Evolutionary conservation across 2,797 vertebrate genomes (phyloP).

Genomic region (Podarcis lilfordi): DNA sequence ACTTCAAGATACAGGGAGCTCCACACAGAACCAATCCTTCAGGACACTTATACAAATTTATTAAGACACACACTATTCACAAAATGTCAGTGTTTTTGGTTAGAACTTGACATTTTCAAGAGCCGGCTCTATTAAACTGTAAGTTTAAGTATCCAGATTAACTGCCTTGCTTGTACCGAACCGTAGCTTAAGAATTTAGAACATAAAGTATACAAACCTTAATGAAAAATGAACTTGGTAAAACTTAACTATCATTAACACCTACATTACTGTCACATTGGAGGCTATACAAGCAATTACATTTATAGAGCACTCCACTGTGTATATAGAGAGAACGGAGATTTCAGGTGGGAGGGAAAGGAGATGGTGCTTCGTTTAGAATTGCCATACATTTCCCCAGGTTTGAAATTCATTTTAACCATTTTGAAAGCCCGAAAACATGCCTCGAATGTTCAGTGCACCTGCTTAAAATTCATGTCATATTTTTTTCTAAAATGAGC

Average conservation of each 20-base stretch:
- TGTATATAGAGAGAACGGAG: slow-evolving; percentile 28
- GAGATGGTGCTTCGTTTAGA: slow-evolving; percentile 17
- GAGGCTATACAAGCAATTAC: neutral
- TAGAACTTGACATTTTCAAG: slow-evolving; percentile 34
- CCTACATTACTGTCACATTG: neutral
- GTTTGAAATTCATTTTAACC: neutral
- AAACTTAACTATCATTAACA: slow-evolving; percentile 1
- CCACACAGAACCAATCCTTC: neutral
- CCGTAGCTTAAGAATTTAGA: neutral
- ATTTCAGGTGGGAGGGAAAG: neutral
- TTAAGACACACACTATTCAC: slow-evolving; percentile 28
- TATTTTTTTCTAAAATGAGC: neutral
- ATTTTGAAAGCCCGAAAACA: neutral
- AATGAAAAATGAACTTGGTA: neutral
- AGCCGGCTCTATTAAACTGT: slow-evolving; percentile 38
- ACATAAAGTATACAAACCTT: neutral
- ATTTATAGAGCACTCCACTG: neutral
- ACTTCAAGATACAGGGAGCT: neutral
- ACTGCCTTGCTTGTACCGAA: neutral
- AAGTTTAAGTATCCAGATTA: slow-evolving; percentile 17
- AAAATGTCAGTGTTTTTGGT: slow-evolving; percentile 36
- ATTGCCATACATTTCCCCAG: neutral
- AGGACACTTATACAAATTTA: slow-evolving; percentile 47
- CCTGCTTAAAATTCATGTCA: neutral
- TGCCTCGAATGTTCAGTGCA: neutral